These are phyloP conservation scores for Adrianichthys oophorus DNA, from an alignment of 2,797 vertebrate species.

Conservation along the genomic window DNA sequence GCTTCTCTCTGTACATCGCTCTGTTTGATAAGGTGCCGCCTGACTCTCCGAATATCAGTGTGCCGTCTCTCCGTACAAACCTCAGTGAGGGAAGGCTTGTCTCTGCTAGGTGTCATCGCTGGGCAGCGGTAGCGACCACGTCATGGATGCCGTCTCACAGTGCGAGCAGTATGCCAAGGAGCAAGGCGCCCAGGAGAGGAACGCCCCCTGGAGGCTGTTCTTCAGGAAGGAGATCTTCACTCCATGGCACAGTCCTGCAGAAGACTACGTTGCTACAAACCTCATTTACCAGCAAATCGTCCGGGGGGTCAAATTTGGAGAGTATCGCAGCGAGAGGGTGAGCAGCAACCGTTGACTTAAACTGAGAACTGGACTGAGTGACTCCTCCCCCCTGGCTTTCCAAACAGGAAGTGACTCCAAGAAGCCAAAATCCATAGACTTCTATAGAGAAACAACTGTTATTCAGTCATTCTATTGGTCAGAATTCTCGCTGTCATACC, in stretches of 20 bases:
- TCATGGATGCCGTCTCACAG: constrained; percentile 97
- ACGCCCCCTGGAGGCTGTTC: constrained; percentile 95
- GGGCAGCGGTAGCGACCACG: constrained; percentile 92
- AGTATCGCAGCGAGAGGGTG: constrained; percentile 96
- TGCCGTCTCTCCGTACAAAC: too few species aligned
- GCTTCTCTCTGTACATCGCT: constrained; percentile 97
- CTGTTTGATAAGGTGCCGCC: constrained; percentile 93
- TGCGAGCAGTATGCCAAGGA: constrained; percentile 98
- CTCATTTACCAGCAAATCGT: constrained; percentile 97
- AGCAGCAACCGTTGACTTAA: constrained; percentile 16
- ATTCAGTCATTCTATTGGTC: too few species aligned
- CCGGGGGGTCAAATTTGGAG: constrained; percentile 94
- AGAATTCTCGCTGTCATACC: too few species aligned
- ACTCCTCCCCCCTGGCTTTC: too few species aligned
- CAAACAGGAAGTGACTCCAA: too few species aligned
- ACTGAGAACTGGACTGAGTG: not conserved
- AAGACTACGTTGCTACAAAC: constrained; percentile 90
- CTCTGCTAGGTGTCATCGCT: constrained; percentile 86
- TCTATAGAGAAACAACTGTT: too few species aligned
- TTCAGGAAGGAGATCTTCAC: constrained; percentile 97
- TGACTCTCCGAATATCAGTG: too few species aligned
- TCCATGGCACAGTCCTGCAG: constrained; percentile 89
- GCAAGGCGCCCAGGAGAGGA: constrained; percentile 96
- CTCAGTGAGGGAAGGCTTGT: not conserved
- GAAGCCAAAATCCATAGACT: too few species aligned